Evolutionary conservation across 2,113 vertebrate genomes (phyloP), one percentile per base, ranked within the genome.

Genomic region (Urocolius indicus): DNA sequence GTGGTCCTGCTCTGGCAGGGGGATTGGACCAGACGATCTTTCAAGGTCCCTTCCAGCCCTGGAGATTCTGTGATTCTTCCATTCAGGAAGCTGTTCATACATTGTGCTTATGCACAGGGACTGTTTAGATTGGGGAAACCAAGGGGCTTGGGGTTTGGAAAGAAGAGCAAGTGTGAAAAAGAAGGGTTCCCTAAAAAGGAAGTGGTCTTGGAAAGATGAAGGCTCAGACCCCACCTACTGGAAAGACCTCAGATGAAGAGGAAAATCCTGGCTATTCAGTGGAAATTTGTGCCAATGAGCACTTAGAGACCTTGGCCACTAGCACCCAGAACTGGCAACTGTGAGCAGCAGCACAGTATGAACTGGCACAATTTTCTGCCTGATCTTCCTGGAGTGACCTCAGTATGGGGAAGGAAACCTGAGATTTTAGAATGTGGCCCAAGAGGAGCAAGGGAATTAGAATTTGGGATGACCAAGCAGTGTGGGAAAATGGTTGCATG

Each of bases 41-140:
- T n/a, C n/a, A n/a, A n/a, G n/a, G n/a, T n/a, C n/a, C n/a, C n/a
- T n/a, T n/a, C n/a, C n/a, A n/a, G n/a, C n/a, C n/a, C n/a, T n/a
- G n/a, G n/a, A n/a, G n/a, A n/a, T n/a, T n/a, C n/a, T n/a, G n/a
- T n/a, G n/a, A n/a, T n/a, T n/a, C 12, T 1, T 1, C 32, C 22
- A 61, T 0, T 16, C 18, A 4, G 13, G 27, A 58, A 12, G 9
- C 12, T 41, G 41, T 17, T 54, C 27, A 49, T 9, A 15, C 2
- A 6, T 17, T 51, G 36, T 54, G 14, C 36, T 88, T 88, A 52
- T 83, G 21, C 21, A 27, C 4, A 54, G 19, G 13, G 24, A 20
- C 38, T 68, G 4, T 76, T 63, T n/a, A 34, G 13, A 26, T 6
- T 52, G 15, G 22, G 13, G n/a, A 93, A 83, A 71, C 11, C 7